Evolutionary conservation across 2,888 invertebrate species (phyloP).

Genomic region (Megastigmus dorsalis): DNA sequence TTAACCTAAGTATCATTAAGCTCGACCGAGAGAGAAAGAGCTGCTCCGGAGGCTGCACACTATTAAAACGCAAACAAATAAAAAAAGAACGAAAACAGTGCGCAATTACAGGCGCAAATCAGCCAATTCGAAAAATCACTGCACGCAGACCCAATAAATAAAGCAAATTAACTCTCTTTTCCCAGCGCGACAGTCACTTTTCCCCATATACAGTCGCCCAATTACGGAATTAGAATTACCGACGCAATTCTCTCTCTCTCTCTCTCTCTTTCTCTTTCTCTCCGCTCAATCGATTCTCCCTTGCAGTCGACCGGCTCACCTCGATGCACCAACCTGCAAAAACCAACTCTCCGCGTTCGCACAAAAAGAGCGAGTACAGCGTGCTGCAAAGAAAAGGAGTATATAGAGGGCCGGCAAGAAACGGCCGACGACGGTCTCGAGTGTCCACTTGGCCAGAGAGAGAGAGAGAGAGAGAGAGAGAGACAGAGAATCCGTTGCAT

Average conservation of each 20-base stretch:
- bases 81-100: neutral
- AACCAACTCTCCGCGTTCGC: neutral
- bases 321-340: neutral
- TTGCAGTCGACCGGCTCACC: neutral
- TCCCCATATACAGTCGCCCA: constrained; percentile 1
- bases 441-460: constrained; percentile 34
- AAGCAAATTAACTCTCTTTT: constrained; percentile 11
- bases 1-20: too few relatives aligned
- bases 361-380: too few relatives aligned
- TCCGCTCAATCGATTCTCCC: neutral
- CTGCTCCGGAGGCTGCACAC: neutral
- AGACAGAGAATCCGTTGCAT: constrained; percentile 8
- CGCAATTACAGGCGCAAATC: too few relatives aligned
- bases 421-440: too few relatives aligned
- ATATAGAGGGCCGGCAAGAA: neutral
- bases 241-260: neutral
- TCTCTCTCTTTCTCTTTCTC: neutral
- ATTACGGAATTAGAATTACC: constrained; percentile 14
- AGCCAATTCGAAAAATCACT: constrained; percentile 7
- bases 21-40: neutral
- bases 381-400: constrained; percentile 10
- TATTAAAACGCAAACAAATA: neutral
- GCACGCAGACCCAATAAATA: constrained; percentile 1
- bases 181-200: neutral
- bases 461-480: neutral